phyloP scores from a whole-genome alignment of 2,797 vertebrate genomes.

The Gymnodraco acuticeps region DNA sequence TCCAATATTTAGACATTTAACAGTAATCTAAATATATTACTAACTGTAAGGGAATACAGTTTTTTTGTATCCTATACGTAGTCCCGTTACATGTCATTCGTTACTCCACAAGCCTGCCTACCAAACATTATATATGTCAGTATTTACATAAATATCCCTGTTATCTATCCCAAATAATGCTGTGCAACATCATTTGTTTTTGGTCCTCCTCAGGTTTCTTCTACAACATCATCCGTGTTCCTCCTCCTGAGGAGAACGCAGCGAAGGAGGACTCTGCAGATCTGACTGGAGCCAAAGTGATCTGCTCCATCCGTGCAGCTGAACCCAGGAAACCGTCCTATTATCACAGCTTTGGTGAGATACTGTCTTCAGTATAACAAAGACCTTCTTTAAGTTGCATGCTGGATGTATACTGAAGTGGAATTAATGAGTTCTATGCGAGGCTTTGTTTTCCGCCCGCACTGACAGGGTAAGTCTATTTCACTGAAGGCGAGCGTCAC shows the following conservation, averaged over 20 bases:
- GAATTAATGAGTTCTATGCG: slow-evolving; percentile 39
- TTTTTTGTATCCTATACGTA: too few relatives aligned
- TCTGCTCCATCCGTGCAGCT: slow-evolving; percentile 89
- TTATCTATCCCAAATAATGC: neutral
- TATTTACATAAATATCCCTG: neutral
- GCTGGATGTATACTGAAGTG: slow-evolving; percentile 18
- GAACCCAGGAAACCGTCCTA: slow-evolving; percentile 91
- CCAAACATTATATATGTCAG: neutral
- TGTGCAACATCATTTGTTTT: neutral
- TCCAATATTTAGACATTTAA: too few relatives aligned
- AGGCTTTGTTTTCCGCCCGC: slow-evolving; percentile 22
- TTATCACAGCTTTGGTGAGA: slow-evolving; percentile 96
- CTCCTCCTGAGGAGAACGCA: slow-evolving; percentile 77
- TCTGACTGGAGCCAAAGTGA: slow-evolving; percentile 86
- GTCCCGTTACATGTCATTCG: too few relatives aligned
- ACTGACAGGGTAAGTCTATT: slow-evolving; percentile 38
- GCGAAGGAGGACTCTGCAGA: slow-evolving; percentile 67
- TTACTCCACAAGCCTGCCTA: neutral
- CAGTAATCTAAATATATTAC: too few relatives aligned
- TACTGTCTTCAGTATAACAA: slow-evolving; percentile 14
- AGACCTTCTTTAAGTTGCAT: slow-evolving; percentile 16
- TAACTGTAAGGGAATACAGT: too few relatives aligned
- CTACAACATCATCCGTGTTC: slow-evolving; percentile 92
- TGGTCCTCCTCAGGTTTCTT: slow-evolving; percentile 81
- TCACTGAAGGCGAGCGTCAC: slow-evolving; percentile 19